A percentile compares a stretch with the other conserved stretches of the same genome.
phyloP scores from a whole-genome alignment of 2,888 invertebrate species.

The Chaitophorus viminalis region DNA sequence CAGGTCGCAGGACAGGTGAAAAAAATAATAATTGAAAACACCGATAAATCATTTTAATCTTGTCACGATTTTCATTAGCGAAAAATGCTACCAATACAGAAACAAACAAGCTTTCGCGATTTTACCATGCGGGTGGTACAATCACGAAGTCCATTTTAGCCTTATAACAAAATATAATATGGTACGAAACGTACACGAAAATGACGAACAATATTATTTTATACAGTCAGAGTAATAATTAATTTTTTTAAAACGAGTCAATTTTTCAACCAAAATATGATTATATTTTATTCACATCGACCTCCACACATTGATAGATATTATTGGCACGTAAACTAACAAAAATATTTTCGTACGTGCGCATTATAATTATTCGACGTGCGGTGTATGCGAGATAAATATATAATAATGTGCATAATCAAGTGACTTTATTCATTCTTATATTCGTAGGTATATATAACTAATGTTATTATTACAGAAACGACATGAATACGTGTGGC shows the following conservation, averaged over 20 bases:
- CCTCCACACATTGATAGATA: not conserved
- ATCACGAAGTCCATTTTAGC: conserved; percentile 36
- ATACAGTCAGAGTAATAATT: too few relatives aligned
- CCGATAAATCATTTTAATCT: conserved; percentile 46
- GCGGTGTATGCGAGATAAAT: not conserved
- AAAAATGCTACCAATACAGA: conserved; percentile 26
- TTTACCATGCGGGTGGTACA: conserved; percentile 35
- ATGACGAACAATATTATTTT: conserved; percentile 42
- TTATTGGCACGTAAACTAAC: not conserved
- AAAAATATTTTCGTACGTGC: not conserved
- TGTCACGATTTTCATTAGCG: conserved; percentile 50
- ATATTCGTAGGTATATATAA: too few relatives aligned
- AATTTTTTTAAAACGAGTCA: too few relatives aligned
- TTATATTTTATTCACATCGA: not conserved
- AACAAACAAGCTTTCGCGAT: conserved; percentile 43
- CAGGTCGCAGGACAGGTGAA: not conserved
- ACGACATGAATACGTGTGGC: too few relatives aligned
- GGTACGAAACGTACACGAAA: not conserved
- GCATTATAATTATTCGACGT: not conserved
- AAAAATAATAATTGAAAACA: conserved; percentile 30
- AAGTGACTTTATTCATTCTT: not conserved
- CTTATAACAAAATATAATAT: conserved; percentile 7
- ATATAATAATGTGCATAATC: not conserved
- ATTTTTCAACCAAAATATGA: too few relatives aligned
- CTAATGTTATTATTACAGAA: too few relatives aligned